These are phyloP conservation scores for Diglossa cyanea DNA, from an alignment of 2,797 vertebrate species.

Conservation along the genomic window DNA sequence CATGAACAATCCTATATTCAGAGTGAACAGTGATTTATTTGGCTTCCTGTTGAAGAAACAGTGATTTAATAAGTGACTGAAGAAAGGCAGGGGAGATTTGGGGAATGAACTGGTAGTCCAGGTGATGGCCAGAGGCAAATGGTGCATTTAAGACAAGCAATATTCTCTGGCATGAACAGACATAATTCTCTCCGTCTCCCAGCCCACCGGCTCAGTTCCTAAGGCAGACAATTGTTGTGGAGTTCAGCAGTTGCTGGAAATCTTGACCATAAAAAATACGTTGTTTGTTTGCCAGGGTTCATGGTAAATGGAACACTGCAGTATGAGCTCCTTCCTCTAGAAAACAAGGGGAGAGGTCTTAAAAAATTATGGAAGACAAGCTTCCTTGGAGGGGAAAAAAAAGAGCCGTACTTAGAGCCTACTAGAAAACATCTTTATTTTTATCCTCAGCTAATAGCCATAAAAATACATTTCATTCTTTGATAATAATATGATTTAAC, in stretches of 20 bases:
- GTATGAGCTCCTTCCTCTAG: not conserved
- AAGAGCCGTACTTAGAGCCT: not conserved
- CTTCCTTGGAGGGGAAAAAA: not conserved
- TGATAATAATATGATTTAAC: not conserved
- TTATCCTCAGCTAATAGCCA: not conserved
- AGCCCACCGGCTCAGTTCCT: not conserved
- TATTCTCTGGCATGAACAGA: not conserved
- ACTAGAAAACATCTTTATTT: not conserved
- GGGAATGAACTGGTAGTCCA: not conserved
- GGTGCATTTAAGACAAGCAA: not conserved
- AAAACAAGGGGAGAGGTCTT: not conserved
- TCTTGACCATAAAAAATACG: not conserved
- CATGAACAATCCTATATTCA: slow-evolving; percentile 3
- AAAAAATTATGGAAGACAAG: not conserved
- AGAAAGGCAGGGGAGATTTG: not conserved
- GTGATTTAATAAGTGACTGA: not conserved
- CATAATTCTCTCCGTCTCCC: not conserved
- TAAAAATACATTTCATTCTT: not conserved
- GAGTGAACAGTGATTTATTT: not conserved
- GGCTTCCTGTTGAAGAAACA: not conserved
- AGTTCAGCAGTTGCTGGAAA: not conserved
- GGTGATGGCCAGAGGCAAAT: not conserved
- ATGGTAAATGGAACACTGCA: not conserved
- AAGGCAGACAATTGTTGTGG: not conserved
- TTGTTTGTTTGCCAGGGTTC: not conserved